Evolutionary conservation across 2,888 invertebrate species (phyloP).

Genomic region (Ectropis crepuscularia): DNA sequence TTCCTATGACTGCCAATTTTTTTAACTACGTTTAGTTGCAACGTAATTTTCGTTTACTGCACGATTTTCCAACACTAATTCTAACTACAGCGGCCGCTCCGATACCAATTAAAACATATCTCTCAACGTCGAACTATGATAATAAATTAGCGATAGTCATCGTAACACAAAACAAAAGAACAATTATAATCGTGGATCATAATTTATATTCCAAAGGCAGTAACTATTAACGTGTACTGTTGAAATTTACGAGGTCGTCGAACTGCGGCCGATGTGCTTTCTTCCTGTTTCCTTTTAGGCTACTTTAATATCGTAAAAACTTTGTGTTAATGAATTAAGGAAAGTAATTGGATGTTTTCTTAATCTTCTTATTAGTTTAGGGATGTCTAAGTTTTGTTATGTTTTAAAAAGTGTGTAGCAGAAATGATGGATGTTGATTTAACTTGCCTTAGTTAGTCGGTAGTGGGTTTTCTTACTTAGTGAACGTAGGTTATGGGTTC

Average conservation of each 20-base stretch:
- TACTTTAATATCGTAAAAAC: slow-evolving; percentile 14
- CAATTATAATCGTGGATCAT: neutral
- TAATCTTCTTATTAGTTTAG: slow-evolving; percentile 1
- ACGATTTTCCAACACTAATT: too few species aligned
- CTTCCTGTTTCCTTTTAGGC: slow-evolving; percentile 17
- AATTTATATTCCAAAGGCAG: slow-evolving; percentile 6
- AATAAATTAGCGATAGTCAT: neutral
- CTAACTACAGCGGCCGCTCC: too few species aligned
- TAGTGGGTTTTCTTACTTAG: too few species aligned
- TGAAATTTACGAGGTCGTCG: slow-evolving; percentile 13
- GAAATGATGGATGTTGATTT: too few species aligned
- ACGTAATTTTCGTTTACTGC: too few species aligned
- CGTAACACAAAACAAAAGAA: neutral
- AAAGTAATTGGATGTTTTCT: slow-evolving; percentile 12
- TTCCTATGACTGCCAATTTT: too few species aligned
- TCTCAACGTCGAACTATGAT: neutral
- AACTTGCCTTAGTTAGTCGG: too few species aligned
- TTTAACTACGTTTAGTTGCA: too few species aligned
- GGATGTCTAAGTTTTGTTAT: neutral
- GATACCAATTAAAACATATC: neutral
- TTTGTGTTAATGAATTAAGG: slow-evolving; percentile 8
- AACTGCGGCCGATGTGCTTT: neutral
- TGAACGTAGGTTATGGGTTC: too few species aligned
- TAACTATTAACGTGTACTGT: slow-evolving; percentile 6
- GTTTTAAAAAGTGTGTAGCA: too few species aligned